Evolutionary conservation across 2,888 invertebrate species (phyloP).

Genomic region (Clitarchus hookeri): DNA sequence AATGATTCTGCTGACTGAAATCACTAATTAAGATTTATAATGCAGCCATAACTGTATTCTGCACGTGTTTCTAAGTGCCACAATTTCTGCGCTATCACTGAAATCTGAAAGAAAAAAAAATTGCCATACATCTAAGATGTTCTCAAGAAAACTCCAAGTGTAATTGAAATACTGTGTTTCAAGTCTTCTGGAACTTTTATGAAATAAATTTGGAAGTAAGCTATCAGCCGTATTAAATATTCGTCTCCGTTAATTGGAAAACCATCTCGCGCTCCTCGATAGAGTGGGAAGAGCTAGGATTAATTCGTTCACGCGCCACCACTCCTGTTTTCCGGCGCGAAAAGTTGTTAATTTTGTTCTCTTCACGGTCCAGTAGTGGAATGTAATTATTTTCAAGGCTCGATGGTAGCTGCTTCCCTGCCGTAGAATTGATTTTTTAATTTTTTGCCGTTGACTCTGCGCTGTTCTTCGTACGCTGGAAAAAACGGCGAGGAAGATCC

Average conservation of each 20-base stretch:
- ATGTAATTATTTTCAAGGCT: slow-evolving; percentile 2
- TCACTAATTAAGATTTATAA: no score
- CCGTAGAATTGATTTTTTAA: no score
- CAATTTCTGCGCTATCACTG: no score
- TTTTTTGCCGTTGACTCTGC: no score
- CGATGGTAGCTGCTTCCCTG: background rate
- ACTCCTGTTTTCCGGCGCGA: background rate
- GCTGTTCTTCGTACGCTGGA: no score
- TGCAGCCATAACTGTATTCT: no score
- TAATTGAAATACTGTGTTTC: slow-evolving; percentile 7
- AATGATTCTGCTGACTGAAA: no score
- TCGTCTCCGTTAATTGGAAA: slow-evolving; percentile 9
- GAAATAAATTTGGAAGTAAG: background rate
- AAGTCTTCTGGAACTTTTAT: background rate
- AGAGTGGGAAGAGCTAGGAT: background rate
- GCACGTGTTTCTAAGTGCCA: no score
- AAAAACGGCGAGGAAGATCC: no score
- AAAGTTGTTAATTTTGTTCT: background rate
- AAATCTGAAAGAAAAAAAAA: background rate
- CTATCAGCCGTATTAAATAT: background rate
- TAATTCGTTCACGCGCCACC: background rate
- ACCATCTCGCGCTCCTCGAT: background rate
- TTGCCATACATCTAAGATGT: background rate
- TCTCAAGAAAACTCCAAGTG: background rate
- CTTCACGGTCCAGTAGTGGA: background rate